Evolutionary conservation across 2,113 vertebrate genomes (phyloP).

Genomic region (Glareola pratincola): DNA sequence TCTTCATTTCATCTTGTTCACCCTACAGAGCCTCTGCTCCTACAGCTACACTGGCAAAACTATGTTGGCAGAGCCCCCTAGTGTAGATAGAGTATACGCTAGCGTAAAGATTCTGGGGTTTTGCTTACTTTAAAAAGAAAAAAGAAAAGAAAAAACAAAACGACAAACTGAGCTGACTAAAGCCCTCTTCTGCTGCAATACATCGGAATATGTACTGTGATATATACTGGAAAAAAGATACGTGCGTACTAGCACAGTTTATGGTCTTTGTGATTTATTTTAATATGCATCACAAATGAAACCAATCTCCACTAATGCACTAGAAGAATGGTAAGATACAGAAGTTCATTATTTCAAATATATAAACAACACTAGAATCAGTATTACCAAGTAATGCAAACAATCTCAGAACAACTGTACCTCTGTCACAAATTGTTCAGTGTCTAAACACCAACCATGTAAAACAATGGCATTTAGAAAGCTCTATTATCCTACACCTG

Average conservation of each 20-base stretch:
- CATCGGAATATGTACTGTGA: not conserved
- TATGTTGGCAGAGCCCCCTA: slow-evolving; percentile 21
- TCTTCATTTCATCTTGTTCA: not conserved
- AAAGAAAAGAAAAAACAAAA: not conserved
- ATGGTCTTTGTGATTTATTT: not conserved
- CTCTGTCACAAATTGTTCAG: not conserved
- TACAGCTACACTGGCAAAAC: not conserved
- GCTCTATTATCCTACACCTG: not conserved
- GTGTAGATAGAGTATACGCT: not conserved
- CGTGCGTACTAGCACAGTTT: fast-evolving
- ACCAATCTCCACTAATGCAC: not conserved
- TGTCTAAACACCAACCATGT: not conserved
- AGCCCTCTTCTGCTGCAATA: not conserved
- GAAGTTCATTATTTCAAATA: not conserved
- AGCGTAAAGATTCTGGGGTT: not conserved
- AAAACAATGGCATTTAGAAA: not conserved
- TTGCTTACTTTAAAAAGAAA: not conserved
- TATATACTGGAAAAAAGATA: not conserved
- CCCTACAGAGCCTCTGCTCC: not conserved
- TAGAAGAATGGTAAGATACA: not conserved
- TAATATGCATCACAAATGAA: not conserved
- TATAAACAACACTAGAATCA: not conserved
- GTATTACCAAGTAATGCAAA: not conserved
- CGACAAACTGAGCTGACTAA: not conserved
- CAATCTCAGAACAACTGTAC: not conserved